Base-by-base conservation (phyloP, 2,888 invertebrate species). In the Lycophotia porphyrea region DNA sequence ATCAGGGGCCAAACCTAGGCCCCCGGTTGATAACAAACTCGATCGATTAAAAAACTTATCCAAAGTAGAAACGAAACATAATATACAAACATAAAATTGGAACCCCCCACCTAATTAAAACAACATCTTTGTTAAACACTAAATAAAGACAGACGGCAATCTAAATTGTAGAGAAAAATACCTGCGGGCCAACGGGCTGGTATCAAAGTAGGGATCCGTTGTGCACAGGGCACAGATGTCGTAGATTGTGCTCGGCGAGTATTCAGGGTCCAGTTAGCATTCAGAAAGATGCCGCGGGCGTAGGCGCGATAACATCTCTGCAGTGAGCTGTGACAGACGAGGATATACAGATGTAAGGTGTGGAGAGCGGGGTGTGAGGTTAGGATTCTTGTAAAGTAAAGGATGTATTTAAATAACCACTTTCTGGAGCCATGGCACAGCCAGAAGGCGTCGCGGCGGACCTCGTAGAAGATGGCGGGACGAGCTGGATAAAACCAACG, bases 241-340 rank as follows among this genome's bases (percentile, higher is more conserved):
- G 90, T 87, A 90, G 94, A 94, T 94, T 93, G 90, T 90, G 89
- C 91, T 89, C 84, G 92, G 93, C 88, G 84, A 88, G 92, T 91
- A 92, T 93, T 93, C 93, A 94, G 93, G 91, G 92, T 88, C 92
- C 94, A 94, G 95, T 96, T 95, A 95, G 95, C 95, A 95, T 96
- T 95, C 95, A 95, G 93, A 95, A 94, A 95, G 95, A 94, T 92
- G 95, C 95, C 95, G 94, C 94, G 90, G 94, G 96, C 94, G 89
- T 74, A 89, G 92, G 90, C 90, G 93, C 92, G 96, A 96, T 96
- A 96, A 93, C 93, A 96, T 96, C 95, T 90, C 90, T 88, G 90
- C 91, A 86, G 89, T 89, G 88, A 88, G 85, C 75, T 89, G 90
- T 91, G 91, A 92, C 92, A 89, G 86, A 88, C 85, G 84, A 13